These are phyloP conservation scores for Ceraclea dissimilis DNA, from an alignment of 2,888 invertebrate species.

Conservation along the genomic window DNA sequence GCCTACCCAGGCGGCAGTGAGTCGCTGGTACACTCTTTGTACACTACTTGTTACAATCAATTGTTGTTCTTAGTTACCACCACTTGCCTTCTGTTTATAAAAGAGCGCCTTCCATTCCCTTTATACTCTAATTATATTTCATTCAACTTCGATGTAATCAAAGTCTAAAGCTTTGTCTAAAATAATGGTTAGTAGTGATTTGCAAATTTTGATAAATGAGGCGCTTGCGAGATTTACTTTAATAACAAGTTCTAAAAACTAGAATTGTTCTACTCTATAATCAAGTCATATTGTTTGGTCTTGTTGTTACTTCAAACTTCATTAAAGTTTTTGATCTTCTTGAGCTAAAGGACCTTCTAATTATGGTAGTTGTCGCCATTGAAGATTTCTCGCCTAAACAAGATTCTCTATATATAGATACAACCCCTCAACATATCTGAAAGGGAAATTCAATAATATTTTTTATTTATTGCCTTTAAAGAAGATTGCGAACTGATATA, in stretches of 20 bases:
- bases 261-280: not conserved
- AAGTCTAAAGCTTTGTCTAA: not conserved
- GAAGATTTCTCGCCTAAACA: too few relatives aligned
- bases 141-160: not conserved
- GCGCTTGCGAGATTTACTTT: not conserved
- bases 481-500: too few relatives aligned
- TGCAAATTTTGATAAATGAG: not conserved
- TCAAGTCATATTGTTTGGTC: too few relatives aligned
- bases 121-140: not conserved
- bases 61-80: not conserved
- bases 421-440: too few relatives aligned
- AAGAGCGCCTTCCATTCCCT: not conserved
- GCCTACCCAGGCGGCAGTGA: slow-evolving; percentile 22
- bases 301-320: too few relatives aligned
- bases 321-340: too few relatives aligned
- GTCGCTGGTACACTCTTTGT: slow-evolving; percentile 11
- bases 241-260: not conserved
- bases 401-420: too few relatives aligned
- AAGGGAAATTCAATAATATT: too few relatives aligned
- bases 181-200: not conserved
- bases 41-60: slow-evolving; percentile 3
- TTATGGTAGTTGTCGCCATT: too few relatives aligned
- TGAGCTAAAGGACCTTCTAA: too few relatives aligned
- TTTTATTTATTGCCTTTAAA: too few relatives aligned
- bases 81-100: not conserved